These are phyloP conservation scores for Euglossa dilemma DNA, from an alignment of 1,140 invertebrate genomes.

Conservation along the genomic window DNA sequence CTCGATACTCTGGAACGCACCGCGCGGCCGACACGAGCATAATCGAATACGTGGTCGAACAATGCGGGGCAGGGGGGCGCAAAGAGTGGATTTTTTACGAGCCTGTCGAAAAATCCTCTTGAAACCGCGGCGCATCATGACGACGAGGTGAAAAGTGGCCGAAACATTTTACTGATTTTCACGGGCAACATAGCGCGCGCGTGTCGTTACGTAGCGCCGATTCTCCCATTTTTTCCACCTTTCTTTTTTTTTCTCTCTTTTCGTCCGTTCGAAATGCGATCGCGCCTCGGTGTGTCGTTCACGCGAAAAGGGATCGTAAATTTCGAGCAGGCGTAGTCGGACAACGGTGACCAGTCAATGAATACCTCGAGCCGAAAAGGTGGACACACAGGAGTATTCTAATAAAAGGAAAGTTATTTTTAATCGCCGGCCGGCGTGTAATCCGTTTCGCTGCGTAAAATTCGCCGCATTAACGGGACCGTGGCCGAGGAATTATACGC, in stretches of 20 bases:
- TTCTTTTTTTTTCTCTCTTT: background rate
- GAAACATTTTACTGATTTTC: constrained; percentile 52
- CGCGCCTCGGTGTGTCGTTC: background rate
- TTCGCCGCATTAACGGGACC: constrained; percentile 17
- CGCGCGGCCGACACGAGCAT: background rate
- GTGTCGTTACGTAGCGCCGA: background rate
- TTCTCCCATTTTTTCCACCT: background rate
- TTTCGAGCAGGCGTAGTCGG: background rate
- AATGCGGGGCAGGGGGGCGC: background rate
- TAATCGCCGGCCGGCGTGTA: background rate
- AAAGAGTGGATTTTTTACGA: constrained; percentile 25
- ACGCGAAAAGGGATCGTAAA: constrained; percentile 3
- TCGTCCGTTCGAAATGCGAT: background rate
- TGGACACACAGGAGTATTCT: background rate
- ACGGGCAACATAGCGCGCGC: background rate
- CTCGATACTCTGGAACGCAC: background rate
- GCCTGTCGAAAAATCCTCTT: constrained; percentile 39
- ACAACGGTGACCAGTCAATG: background rate
- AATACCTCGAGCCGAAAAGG: background rate
- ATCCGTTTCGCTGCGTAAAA: constrained; percentile 4
- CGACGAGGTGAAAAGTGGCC: constrained; percentile 44
- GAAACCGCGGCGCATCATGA: constrained; percentile 5
- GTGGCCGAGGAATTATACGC: background rate
- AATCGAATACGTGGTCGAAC: constrained; percentile 29
- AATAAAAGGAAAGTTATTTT: constrained; percentile 33